Evolutionary conservation across 2,797 vertebrate genomes (phyloP).

Genomic region (Chlorospingus semifuscus): DNA sequence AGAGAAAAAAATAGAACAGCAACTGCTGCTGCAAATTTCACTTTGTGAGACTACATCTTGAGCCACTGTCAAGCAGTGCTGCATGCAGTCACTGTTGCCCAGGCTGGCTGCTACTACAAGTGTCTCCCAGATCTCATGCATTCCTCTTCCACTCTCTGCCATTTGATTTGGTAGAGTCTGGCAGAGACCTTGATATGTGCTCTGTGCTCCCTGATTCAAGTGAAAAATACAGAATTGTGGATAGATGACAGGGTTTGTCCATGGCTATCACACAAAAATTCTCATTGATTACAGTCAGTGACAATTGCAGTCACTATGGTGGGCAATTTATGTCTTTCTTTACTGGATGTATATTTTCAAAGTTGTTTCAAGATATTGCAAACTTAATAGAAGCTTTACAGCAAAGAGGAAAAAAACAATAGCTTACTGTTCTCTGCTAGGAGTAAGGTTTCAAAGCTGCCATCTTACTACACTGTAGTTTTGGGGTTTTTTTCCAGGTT

Average conservation of each 20-base stretch:
- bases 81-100: not conserved
- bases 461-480: not conserved
- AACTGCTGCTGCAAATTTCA: not conserved
- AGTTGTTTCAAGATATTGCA: not conserved
- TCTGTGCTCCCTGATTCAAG: not conserved
- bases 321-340: not conserved
- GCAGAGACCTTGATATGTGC: not conserved
- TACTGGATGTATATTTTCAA: not conserved
- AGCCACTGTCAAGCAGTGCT: not conserved
- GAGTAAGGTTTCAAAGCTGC: not conserved
- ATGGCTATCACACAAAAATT: not conserved
- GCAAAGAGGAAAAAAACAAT: not conserved
- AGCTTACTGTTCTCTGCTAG: not conserved
- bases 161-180: not conserved
- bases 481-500: not conserved
- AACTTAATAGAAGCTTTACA: not conserved
- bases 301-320: not conserved
- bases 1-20: not conserved
- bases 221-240: not conserved
- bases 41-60: not conserved
- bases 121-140: not conserved
- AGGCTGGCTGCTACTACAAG: not conserved
- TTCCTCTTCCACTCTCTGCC: not conserved
- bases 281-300: not conserved
- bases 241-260: not conserved